phyloP scores from a whole-genome alignment of 2,888 invertebrate species.

The Scelioninae gen. 2 region DNA sequence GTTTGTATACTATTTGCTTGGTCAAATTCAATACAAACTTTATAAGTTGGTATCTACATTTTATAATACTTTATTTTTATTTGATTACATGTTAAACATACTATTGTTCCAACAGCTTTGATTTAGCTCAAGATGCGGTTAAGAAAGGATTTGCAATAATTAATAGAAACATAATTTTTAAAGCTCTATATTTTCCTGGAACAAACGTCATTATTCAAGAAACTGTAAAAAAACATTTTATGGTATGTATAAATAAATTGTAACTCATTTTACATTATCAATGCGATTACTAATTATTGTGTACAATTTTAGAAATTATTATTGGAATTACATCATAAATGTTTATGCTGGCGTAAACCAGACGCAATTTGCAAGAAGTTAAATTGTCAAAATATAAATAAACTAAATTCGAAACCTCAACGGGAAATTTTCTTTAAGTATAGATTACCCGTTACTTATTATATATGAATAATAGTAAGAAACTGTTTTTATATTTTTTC shows the following conservation, averaged over 20 bases:
- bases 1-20: slow-evolving; percentile 63
- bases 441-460: not conserved
- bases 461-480: no score
- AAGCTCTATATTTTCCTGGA: slow-evolving; percentile 62
- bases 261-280: not conserved
- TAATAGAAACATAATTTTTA: slow-evolving; percentile 37
- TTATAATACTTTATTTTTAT: slow-evolving; percentile 1
- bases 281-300: not conserved
- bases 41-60: slow-evolving; percentile 61
- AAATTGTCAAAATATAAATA: slow-evolving; percentile 62
- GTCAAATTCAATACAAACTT: slow-evolving; percentile 62
- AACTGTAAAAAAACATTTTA: slow-evolving; percentile 57
- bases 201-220: slow-evolving; percentile 61
- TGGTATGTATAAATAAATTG: slow-evolving; percentile 54
- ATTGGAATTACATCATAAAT: slow-evolving; percentile 60
- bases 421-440: slow-evolving; percentile 66
- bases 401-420: slow-evolving; percentile 58
- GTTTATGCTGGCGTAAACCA: slow-evolving; percentile 63
- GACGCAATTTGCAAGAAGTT: slow-evolving; percentile 65
- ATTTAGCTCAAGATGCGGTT: slow-evolving; percentile 59
- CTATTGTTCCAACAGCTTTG: slow-evolving; percentile 61
- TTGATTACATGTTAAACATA: no score
- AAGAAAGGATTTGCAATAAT: slow-evolving; percentile 59
- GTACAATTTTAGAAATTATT: slow-evolving; percentile 55
- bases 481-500: no score